A percentile compares a stretch with the other conserved stretches of the same genome.
These are phyloP conservation scores for Vicugna pacos DNA, from an alignment of 2,113 vertebrate species.

Conservation along the genomic window DNA sequence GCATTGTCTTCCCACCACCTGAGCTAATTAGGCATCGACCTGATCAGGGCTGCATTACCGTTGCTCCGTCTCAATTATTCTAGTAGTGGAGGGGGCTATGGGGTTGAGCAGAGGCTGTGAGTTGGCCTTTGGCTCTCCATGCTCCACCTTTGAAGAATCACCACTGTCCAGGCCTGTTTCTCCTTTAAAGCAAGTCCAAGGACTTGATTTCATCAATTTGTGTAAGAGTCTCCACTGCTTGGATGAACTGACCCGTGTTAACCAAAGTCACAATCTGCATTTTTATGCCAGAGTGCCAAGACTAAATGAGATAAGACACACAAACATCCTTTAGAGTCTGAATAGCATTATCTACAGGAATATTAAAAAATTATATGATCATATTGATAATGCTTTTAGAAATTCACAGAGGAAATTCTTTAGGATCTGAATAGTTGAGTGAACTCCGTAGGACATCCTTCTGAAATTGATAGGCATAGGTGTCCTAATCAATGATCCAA, in stretches of 20 bases:
- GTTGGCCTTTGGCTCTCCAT: background rate
- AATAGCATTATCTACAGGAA: background rate
- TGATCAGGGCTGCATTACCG: background rate
- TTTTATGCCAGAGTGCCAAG: background rate
- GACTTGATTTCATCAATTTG: background rate
- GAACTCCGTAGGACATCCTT: background rate
- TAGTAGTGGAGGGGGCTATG: background rate
- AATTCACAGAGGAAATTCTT: background rate
- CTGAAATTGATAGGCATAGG: background rate
- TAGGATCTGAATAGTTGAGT: background rate
- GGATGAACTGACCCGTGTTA: background rate
- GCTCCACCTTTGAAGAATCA: background rate
- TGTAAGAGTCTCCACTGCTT: background rate
- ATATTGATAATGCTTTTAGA: constrained; percentile 16
- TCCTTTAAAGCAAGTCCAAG: background rate
- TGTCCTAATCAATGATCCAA: background rate
- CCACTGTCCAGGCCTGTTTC: background rate
- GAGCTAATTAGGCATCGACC: background rate
- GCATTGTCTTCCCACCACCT: background rate
- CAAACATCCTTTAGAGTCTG: background rate
- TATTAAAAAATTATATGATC: background rate
- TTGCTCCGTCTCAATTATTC: background rate
- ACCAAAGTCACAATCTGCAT: background rate
- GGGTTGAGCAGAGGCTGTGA: background rate
- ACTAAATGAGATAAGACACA: background rate